Conservation (phyloP, 1,140 invertebrate genomes). For the Chelonus insularis region DNA sequence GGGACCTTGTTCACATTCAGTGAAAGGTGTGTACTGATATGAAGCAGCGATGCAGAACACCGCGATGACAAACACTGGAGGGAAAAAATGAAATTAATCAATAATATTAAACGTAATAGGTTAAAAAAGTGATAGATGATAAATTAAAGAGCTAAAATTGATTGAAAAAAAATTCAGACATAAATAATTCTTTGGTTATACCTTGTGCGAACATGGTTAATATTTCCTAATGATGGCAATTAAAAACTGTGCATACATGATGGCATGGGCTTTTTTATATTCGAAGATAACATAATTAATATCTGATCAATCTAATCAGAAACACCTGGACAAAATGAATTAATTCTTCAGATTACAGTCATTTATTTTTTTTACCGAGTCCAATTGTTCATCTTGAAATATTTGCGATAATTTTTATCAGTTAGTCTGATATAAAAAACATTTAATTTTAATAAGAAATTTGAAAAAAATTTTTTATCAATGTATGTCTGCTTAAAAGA, state of each 20-base stretch:
- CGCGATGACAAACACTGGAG: slow-evolving; percentile 32
- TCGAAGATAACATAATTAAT: slow-evolving; percentile 1
- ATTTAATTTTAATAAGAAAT: no score
- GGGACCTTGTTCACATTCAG: slow-evolving; percentile 24
- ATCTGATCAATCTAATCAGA: background rate
- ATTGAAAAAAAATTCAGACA: background rate
- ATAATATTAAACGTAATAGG: no score
- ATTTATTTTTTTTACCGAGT: no score
- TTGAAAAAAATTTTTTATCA: no score
- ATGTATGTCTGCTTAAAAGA: no score
- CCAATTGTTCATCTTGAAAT: background rate
- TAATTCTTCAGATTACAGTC: background rate
- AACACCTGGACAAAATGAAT: slow-evolving; percentile 3
- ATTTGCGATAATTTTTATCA: no score
- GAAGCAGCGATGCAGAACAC: slow-evolving; percentile 33
- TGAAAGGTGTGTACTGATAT: slow-evolving; percentile 27
- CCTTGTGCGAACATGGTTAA: no score
- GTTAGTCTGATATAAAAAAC: no score
- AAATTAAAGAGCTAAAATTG: background rate
- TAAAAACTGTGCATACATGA: background rate
- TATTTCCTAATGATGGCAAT: background rate
- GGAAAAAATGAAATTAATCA: background rate
- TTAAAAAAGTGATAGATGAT: background rate
- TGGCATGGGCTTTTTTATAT: no score
- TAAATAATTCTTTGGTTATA: background rate